phyloP scores from a whole-genome alignment of 2,888 invertebrate genomes.

The Pheosia tremula region DNA sequence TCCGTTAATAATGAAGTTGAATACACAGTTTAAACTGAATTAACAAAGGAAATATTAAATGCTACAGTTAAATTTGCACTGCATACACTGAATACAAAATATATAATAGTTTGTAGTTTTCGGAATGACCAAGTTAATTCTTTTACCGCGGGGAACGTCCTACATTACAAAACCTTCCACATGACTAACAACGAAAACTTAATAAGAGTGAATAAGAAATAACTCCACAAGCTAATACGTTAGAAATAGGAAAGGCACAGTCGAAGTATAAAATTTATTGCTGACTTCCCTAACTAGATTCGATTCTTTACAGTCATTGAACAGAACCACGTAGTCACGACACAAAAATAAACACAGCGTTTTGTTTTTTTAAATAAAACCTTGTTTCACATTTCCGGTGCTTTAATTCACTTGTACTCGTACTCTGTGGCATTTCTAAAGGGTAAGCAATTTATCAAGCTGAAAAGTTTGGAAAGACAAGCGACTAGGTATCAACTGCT shows the following conservation, averaged over 20 bases:
- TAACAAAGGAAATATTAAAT: conserved; percentile 45
- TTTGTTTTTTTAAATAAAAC: conserved; percentile 38
- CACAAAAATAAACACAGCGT: conserved; percentile 43
- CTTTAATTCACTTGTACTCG: conserved; percentile 42
- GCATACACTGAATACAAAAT: conserved; percentile 43
- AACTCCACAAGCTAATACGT: conserved; percentile 78
- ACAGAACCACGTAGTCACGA: conserved; percentile 50
- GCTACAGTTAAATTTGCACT: conserved; percentile 41
- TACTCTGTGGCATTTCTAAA: conserved; percentile 32
- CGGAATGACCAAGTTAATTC: conserved; percentile 62
- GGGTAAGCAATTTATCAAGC: conserved; percentile 42
- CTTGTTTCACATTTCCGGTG: conserved; percentile 37
- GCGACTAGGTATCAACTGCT: conserved; percentile 37
- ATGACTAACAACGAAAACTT: conserved; percentile 56
- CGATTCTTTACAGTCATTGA: conserved; percentile 51
- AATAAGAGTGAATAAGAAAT: conserved; percentile 63
- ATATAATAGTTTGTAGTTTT: conserved; percentile 42
- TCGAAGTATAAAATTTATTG: conserved; percentile 84
- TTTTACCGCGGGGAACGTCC: conserved; percentile 48
- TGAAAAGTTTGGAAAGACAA: conserved; percentile 42
- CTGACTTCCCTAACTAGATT: conserved; percentile 80
- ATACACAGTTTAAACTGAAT: conserved; percentile 43
- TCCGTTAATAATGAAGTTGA: conserved; percentile 34
- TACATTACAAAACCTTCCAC: conserved; percentile 53
- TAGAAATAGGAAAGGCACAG: conserved; percentile 85